Evolutionary conservation across 2,797 vertebrate species (phyloP).

Genomic region (Eidolon dupreanum): DNA sequence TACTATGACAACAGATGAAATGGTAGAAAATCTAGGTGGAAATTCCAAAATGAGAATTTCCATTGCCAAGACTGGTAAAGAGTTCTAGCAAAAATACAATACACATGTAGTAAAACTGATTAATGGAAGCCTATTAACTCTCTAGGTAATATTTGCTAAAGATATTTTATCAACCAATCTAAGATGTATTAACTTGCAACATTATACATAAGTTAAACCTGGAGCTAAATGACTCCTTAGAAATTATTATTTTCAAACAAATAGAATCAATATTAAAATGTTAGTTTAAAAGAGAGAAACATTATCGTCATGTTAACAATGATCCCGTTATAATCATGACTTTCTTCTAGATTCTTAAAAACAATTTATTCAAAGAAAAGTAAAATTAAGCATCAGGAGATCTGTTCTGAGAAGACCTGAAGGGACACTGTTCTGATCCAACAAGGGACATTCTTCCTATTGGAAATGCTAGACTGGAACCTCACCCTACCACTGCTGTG

Average conservation of each 20-base stretch:
- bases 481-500: neutral
- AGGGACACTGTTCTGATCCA: neutral
- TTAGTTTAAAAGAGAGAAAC: constrained; percentile 7
- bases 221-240: neutral
- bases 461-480: neutral
- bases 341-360: neutral
- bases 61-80: neutral
- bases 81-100: constrained; percentile 6
- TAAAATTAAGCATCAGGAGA: neutral
- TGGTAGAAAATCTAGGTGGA: constrained; percentile 29
- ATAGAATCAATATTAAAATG: constrained; percentile 25
- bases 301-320: neutral
- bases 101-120: neutral
- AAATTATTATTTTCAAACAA: constrained; percentile 44
- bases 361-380: constrained; percentile 32
- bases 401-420: neutral
- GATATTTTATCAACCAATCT: constrained; percentile 17
- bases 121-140: neutral
- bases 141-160: neutral
- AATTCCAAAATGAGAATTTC: constrained; percentile 55
- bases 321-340: neutral
- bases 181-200: neutral
- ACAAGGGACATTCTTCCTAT: neutral
- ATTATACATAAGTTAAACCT: neutral
- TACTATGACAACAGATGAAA: constrained; percentile 57